phyloP scores from a whole-genome alignment of 2,888 invertebrate species.

The Aporophyla nigra region DNA sequence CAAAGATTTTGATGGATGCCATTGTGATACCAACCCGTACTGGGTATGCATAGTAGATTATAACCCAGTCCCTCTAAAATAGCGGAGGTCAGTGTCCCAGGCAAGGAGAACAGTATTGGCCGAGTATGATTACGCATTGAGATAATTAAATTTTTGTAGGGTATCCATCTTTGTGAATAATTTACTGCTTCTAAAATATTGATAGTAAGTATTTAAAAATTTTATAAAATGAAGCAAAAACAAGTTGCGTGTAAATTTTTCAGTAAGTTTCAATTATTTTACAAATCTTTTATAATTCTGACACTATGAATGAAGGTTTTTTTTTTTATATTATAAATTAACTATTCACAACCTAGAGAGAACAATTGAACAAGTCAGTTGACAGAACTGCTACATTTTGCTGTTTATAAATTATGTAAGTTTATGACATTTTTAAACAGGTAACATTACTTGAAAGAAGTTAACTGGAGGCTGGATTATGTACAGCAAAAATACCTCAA shows the following conservation, averaged over 20 bases:
- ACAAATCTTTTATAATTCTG: conserved; percentile 31
- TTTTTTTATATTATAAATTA: conserved; percentile 26
- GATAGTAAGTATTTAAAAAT: conserved; percentile 40
- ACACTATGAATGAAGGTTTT: conserved; percentile 11
- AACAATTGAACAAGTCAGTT: conserved; percentile 35
- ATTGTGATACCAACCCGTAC: neutral
- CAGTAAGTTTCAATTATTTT: conserved; percentile 24
- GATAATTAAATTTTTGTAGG: neutral
- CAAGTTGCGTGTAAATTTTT: conserved; percentile 51
- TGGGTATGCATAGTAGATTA: too few relatives aligned
- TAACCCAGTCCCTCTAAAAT: too few relatives aligned
- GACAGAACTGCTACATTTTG: conserved; percentile 41
- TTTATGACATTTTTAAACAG: conserved; percentile 38
- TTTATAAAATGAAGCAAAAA: conserved; percentile 66
- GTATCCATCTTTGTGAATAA: conserved; percentile 57
- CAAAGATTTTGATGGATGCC: conserved; percentile 38
- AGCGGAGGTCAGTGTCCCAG: too few relatives aligned
- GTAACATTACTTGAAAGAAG: conserved; percentile 41
- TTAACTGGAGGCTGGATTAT: conserved; percentile 52
- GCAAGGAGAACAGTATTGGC: too few relatives aligned
- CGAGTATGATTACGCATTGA: too few relatives aligned
- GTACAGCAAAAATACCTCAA: conserved; percentile 25
- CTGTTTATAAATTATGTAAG: conserved; percentile 41
- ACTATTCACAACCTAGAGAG: conserved; percentile 34
- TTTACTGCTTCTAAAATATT: conserved; percentile 54